A percentile compares a stretch with the other conserved stretches of the same genome.
Evolutionary conservation across 64 coral and sea anemone species (phyloP).

Genomic region (Platygyra sinensis): DNA sequence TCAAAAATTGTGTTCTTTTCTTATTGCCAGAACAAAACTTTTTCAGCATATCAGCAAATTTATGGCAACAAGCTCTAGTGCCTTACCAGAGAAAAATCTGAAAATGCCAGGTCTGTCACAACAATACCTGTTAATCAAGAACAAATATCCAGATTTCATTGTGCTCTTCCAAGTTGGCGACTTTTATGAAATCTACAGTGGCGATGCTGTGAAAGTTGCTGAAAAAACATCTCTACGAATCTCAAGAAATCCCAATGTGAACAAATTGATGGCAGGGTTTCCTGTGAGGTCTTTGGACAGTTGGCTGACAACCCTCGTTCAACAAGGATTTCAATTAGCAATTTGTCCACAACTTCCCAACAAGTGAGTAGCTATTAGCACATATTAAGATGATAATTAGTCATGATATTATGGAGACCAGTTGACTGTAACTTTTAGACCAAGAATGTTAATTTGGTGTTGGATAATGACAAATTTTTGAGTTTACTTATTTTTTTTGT

Average conservation of each 20-base stretch:
- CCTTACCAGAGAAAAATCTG: constrained; percentile 4
- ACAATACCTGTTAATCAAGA: constrained; percentile 75
- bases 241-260: constrained; percentile 83
- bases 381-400: too few species aligned
- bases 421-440: neutral
- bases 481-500: too few species aligned
- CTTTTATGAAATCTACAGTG: constrained; percentile 89
- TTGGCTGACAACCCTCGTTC: constrained; percentile 85
- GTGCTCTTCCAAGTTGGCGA: constrained; percentile 92
- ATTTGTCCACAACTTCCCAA: constrained; percentile 78
- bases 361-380: constrained; percentile 56
- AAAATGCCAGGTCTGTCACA: constrained; percentile 73
- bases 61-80: constrained; percentile 6
- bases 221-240: constrained; percentile 82
- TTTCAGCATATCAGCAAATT: neutral
- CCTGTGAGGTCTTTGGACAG: constrained; percentile 83
- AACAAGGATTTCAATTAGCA: constrained; percentile 92
- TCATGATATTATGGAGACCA: too few species aligned
- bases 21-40: neutral
- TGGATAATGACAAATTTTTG: too few species aligned
- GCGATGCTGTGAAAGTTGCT: constrained; percentile 86
- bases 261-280: constrained; percentile 87
- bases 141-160: constrained; percentile 79
- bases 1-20: neutral
- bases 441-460: too few species aligned